Evolutionary conservation across 1,140 invertebrate genomes (phyloP), one percentile per base, ranked within the genome.

Genomic region (Drosophila triauraria): DNA sequence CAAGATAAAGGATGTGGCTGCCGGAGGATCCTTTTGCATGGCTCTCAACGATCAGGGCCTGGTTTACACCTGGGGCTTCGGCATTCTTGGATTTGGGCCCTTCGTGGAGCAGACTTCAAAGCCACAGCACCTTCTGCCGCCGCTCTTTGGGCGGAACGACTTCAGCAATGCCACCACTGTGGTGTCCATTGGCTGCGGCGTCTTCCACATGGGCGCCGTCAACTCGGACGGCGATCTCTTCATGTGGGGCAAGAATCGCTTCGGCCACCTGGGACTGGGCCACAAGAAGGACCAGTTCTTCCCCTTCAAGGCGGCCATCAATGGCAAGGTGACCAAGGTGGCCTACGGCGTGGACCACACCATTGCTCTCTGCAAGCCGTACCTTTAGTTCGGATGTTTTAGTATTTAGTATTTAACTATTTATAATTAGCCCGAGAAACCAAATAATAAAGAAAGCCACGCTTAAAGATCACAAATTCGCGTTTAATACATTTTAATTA

Each of bases 1-100:
- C 7, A 96, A 95, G 92, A 95, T 99, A 17, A 94, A 94, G 44
- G 96, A 98, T 92, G 95, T 98, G 63, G 97, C 97, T 23, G 93
- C 96, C 30, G 97, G 97, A 15, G 98, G 98, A 30, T 97, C 97
- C 4, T 96, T 96, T 85, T 99, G 98, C 93, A 94, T 97, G 90
- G 80, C 79, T 25, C 82, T 93, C 91, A 68, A 93, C 97, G 97
- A 97, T 75, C 91, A 95, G 75, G 97, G 97, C 10, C 93, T 97
- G 43, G 97, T 98, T 0, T 99, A 95, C 93, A 95, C 97, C 2
- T 99, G 98, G 98, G 98, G 98, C 10, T 98, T 95, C 93, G 98
- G 98, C 50, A 95, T 98, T 75, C 93, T 99, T 46, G 98, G 98
- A 0, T 94, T 96, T 47, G 98, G 98, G 0, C 98, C 98, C 1